These are phyloP conservation scores for Streptopelia turtur DNA, from an alignment of 2,797 vertebrate species.

Conservation along the genomic window DNA sequence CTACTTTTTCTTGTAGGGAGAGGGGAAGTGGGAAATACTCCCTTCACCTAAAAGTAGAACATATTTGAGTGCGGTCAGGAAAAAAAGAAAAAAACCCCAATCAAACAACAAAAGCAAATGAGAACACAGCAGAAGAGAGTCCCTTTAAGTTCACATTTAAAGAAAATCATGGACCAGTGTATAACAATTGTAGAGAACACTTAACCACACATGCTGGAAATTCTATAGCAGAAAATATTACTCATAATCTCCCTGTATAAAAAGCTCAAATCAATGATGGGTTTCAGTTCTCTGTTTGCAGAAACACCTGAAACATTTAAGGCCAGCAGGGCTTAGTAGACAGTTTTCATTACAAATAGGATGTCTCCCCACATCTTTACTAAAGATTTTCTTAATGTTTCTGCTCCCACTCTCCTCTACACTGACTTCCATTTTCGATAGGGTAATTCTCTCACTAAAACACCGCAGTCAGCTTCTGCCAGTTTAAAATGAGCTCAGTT, in stretches of 20 bases:
- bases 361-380: background rate
- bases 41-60: background rate
- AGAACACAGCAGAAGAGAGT: background rate
- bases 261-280: background rate
- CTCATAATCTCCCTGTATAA: background rate
- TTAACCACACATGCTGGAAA: background rate
- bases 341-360: background rate
- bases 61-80: background rate
- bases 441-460: background rate
- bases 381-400: background rate
- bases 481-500: background rate
- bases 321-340: background rate
- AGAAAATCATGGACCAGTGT: background rate
- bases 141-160: background rate
- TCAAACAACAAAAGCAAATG: background rate
- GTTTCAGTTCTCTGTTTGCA: background rate
- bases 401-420: background rate
- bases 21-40: background rate
- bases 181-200: background rate
- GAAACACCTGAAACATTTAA: background rate
- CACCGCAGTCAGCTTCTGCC: background rate
- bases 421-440: background rate
- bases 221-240: background rate
- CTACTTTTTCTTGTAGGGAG: background rate
- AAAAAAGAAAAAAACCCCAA: background rate